A percentile compares a stretch with the other conserved stretches of the same genome.
These are phyloP conservation scores for Trissoscelio sp. DNA, from an alignment of 2,888 invertebrate species.

Conservation along the genomic window DNA sequence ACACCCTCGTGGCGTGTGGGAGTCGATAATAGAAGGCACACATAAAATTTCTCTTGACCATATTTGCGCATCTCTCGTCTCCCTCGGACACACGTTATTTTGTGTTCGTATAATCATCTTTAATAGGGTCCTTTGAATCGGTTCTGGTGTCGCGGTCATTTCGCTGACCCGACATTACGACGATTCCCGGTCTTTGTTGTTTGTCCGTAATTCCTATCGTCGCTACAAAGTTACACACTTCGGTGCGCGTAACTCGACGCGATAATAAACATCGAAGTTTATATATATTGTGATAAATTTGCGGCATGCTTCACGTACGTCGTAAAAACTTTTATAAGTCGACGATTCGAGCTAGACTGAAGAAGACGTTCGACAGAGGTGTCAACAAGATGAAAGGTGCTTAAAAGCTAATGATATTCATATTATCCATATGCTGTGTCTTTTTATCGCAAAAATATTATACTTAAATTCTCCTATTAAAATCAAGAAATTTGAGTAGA, in stretches of 20 bases:
- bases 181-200: slow-evolving; percentile 26
- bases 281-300: slow-evolving; percentile 31
- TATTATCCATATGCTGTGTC: too few relatives aligned
- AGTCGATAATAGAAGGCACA: slow-evolving; percentile 81
- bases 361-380: neutral
- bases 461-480: too few relatives aligned
- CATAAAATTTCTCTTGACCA: slow-evolving; percentile 81
- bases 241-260: slow-evolving; percentile 21
- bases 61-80: slow-evolving; percentile 80
- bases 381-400: too few relatives aligned
- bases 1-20: slow-evolving; percentile 77
- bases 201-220: slow-evolving; percentile 37
- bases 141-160: slow-evolving; percentile 14
- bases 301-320: neutral
- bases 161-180: slow-evolving; percentile 15
- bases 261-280: slow-evolving; percentile 41
- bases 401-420: too few relatives aligned
- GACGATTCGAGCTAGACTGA: neutral
- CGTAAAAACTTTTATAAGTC: slow-evolving; percentile 2
- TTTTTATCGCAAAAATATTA: too few relatives aligned
- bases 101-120: slow-evolving; percentile 48
- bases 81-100: slow-evolving; percentile 65
- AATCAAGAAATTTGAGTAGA: too few relatives aligned
- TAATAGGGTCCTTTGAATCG: slow-evolving; percentile 52
- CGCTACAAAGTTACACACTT: slow-evolving; percentile 38